Evolutionary conservation across 2,797 vertebrate genomes (phyloP).

Genomic region (Amphiprion clarkii): DNA sequence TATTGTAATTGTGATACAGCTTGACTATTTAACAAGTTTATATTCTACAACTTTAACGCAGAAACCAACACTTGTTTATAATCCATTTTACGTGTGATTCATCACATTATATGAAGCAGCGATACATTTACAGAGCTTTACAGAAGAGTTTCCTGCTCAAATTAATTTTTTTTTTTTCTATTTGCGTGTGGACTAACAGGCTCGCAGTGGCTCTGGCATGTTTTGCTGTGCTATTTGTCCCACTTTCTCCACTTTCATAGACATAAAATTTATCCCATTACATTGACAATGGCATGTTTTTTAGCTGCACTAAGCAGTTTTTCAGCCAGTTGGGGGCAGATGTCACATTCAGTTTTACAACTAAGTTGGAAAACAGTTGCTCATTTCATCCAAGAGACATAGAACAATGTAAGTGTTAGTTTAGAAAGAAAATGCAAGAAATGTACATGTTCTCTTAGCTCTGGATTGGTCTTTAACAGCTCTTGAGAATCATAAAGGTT

Average conservation of each 20-base stretch:
- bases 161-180: no score
- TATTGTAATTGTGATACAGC: slow-evolving; percentile 17
- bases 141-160: no score
- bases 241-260: neutral
- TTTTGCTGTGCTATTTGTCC: slow-evolving; percentile 9
- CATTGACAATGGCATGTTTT: neutral
- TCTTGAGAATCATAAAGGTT: no score
- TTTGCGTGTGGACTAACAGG: neutral
- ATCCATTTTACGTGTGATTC: slow-evolving; percentile 1
- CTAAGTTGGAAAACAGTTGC: neutral
- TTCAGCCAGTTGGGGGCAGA: neutral
- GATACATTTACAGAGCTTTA: no score
- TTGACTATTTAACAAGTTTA: slow-evolving; percentile 13
- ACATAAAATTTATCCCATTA: neutral
- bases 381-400: neutral
- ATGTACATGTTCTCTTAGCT: no score
- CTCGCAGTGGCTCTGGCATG: neutral
- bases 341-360: neutral
- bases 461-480: no score
- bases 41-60: slow-evolving; percentile 4
- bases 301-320: neutral
- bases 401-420: neutral
- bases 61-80: slow-evolving; percentile 4
- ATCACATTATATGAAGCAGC: neutral
- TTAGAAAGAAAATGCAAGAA: neutral